Evolutionary conservation across 2,113 vertebrate genomes (phyloP), one percentile per base, ranked within the genome.

Genomic region (Gallinago paraguaiae): DNA sequence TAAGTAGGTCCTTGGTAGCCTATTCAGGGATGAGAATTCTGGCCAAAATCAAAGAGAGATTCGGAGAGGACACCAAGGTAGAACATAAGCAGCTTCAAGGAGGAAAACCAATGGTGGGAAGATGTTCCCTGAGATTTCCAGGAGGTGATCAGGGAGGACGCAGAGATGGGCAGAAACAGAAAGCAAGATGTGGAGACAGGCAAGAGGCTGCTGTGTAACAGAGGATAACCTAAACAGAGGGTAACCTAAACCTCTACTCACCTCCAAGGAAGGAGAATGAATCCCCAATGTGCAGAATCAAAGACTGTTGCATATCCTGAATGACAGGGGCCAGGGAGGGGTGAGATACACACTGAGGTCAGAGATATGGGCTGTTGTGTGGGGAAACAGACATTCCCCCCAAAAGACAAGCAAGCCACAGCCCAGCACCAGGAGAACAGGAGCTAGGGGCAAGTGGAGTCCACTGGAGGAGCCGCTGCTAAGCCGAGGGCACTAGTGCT

Each of bases 331-430:
- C 9, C 7, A 5, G 14, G 27, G 9, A 24, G 13, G 3, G 4
- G 15, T 24, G 2, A 23, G 9, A 0, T 22, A 72, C 45, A 43
- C 57, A 5, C 10, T 46, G 50, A 11, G 20, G 4, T 65, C 20
- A 8, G 1, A 50, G 5, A 10, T 3, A 5, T 39, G 28, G 23
- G 7, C 18, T 56, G 20, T 37, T 68, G 10, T 24, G 9, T 48
- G 27, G 7, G 18, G 17, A 81, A 63, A 5, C 27, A 76, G 45
- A 15, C 0, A 0, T 74, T 76, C 61, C 33, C 11, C 30, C 17
- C 13, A 5, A 81, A 61, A 19, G 31, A 28, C 23, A 27, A 39
- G 30, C 46, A 69, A 77, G 14, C 9, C 33, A 68, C 23, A 82
- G 28, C 13, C 23, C 41, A 53, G 14, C 18, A 50, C 25, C 17